phyloP scores from a whole-genome alignment of 2,113 vertebrate genomes.

The Aegithalos caudatus region DNA sequence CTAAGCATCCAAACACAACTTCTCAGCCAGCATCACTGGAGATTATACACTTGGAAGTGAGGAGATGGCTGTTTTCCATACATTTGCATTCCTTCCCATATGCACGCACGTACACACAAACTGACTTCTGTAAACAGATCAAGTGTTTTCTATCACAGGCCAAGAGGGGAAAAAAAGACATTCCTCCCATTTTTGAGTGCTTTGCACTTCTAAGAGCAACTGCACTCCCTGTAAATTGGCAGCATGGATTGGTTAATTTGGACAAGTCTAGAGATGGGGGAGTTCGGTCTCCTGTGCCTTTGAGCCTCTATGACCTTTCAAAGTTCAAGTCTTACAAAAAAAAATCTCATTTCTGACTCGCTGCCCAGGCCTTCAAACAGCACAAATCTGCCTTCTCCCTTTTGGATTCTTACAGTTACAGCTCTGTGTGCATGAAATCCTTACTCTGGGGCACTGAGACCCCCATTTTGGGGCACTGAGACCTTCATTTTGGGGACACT shows the following conservation, averaged over 20 bases:
- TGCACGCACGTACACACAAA: not conserved
- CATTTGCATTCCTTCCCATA: not conserved
- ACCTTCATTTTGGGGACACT: no score
- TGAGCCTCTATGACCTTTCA: not conserved
- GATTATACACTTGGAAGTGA: not conserved
- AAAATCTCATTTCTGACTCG: not conserved
- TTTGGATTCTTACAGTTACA: not conserved
- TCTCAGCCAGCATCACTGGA: not conserved
- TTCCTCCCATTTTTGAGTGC: not conserved
- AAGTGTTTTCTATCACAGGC: not conserved
- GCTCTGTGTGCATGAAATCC: not conserved
- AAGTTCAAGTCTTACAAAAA: not conserved
- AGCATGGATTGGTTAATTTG: not conserved
- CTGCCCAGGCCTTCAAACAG: not conserved
- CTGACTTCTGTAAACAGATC: not conserved
- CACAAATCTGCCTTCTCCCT: not conserved
- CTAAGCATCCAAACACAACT: not conserved
- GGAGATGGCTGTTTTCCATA: not conserved
- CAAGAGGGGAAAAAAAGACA: not conserved
- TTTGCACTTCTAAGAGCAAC: not conserved
- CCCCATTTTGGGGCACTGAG: not conserved
- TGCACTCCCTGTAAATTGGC: not conserved
- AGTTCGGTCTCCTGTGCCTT: not conserved
- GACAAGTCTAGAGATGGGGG: not conserved
- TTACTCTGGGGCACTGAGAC: not conserved